Conservation (phyloP, 2,113 vertebrate species). For the Spheniscus mendiculus region DNA sequence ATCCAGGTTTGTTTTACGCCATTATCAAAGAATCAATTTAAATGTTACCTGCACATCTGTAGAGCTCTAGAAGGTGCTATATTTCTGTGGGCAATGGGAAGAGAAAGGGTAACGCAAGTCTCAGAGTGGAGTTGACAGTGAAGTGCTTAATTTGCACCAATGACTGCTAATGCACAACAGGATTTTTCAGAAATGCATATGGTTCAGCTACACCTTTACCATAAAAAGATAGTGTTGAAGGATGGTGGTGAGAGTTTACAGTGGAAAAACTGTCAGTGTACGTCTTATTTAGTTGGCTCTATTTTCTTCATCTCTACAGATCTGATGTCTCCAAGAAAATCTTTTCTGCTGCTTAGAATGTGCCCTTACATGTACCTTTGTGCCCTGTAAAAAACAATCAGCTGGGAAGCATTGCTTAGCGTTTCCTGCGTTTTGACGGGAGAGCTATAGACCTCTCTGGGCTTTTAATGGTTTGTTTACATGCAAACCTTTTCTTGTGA, state of each 20-base stretch:
- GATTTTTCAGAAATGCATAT: neutral
- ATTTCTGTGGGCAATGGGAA: neutral
- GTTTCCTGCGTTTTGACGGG: neutral
- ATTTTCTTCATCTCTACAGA: neutral
- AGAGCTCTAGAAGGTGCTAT: neutral
- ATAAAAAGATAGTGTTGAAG: neutral
- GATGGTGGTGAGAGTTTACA: neutral
- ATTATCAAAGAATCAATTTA: neutral
- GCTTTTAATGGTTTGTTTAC: neutral
- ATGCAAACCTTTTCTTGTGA: neutral
- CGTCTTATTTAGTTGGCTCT: neutral
- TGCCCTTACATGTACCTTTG: neutral
- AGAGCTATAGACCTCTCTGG: neutral
- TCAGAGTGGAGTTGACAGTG: neutral
- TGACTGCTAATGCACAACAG: neutral
- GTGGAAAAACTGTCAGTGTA: neutral
- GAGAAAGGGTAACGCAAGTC: neutral
- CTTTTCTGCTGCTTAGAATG: neutral
- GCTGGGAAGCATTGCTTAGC: neutral
- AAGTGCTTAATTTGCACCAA: neutral
- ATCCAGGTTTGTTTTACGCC: neutral
- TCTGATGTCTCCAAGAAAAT: neutral
- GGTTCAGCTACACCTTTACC: neutral
- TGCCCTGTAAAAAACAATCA: neutral
- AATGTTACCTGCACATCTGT: neutral